These are phyloP conservation scores for Mystacides longicornis DNA, from an alignment of 2,888 invertebrate species.

Conservation along the genomic window DNA sequence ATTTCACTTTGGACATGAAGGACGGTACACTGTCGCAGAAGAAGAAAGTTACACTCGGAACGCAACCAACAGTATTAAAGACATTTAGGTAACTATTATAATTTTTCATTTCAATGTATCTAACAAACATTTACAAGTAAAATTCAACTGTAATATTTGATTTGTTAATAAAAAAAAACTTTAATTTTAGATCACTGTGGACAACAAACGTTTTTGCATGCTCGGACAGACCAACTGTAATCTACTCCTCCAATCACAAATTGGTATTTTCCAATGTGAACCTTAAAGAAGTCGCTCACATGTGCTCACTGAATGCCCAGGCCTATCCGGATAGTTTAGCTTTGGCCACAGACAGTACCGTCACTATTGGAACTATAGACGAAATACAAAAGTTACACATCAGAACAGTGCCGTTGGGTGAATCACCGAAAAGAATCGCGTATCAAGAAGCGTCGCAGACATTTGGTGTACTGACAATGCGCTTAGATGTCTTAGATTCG, in stretches of 20 bases:
- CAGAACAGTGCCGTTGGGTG: slow-evolving; percentile 88
- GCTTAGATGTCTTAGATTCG: slow-evolving; percentile 80
- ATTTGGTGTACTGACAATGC: slow-evolving; percentile 87
- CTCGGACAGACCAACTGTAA: slow-evolving; percentile 96
- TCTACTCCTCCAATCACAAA: slow-evolving; percentile 98
- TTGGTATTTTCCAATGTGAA: slow-evolving; percentile 98
- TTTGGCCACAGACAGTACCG: slow-evolving; percentile 77
- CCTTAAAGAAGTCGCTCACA: slow-evolving; percentile 89
- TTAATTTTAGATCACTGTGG: slow-evolving; percentile 58
- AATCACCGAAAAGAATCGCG: slow-evolving; percentile 89
- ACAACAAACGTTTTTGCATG: slow-evolving; percentile 98
- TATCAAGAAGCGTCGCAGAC: slow-evolving; percentile 91
- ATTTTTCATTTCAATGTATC: not conserved
- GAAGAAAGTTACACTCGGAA: slow-evolving; percentile 94
- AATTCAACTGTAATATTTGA: not conserved
- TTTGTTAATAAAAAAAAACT: no score
- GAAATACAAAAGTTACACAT: slow-evolving; percentile 98
- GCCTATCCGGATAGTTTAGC: slow-evolving; percentile 93
- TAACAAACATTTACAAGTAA: not conserved
- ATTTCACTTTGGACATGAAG: slow-evolving; percentile 76
- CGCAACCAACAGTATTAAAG: slow-evolving; percentile 89
- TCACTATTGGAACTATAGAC: slow-evolving; percentile 95
- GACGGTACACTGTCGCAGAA: slow-evolving; percentile 74
- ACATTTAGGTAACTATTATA: slow-evolving; percentile 57
- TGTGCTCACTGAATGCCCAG: slow-evolving; percentile 94